Base-by-base conservation (phyloP, 2,888 invertebrate genomes). In the Spisula subtruncata region DNA sequence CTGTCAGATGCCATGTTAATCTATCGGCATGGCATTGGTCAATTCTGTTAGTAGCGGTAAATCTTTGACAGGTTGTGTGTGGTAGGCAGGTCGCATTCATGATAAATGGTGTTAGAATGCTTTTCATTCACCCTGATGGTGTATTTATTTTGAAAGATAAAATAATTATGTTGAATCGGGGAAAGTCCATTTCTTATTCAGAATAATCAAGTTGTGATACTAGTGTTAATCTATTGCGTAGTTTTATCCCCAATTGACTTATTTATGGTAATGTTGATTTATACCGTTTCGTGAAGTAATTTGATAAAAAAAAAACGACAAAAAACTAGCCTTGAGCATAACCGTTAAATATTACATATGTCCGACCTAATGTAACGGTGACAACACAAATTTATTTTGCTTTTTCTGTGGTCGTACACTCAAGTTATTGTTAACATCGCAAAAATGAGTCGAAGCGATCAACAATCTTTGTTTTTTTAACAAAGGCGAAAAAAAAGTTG, bases 1-100 rank as follows among this genome's bases (percentile, higher is more conserved):
- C 51, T 84, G 84, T 84, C 84, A 84, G 84, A 51, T 84, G 84
- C 75, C 84, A 84, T 84, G 71, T 84, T 83, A 71, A n/a, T 66
- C n/a, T n/a, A 66, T 66, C 20, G 75, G 51, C 60, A 51, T 84
- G 75, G 75, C 32, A 75, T 32, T 84, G 84, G 41, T 84, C 71
- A 81, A 46, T 75, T 75, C 75, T 75, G 75, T 5, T 16, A 35
- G 35, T 75, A 18, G 32, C 75, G 1, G 75, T 75, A 75, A 32
- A 75, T 35, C 35, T 35, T 35, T 75, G 75, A 75, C 75, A 75
- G 75, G 10, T 32, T 16, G 32, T 75, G 35, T 75, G 18, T 75
- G 81, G 48, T 81, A 48, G 46, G 81, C 48, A 48, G 81, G 48
- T 35, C 12, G 5, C 48, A 18, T 10, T 20, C 2, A 5, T 75